Conservation (phyloP, 2,113 vertebrate genomes). For the Paradisaea rubra region DNA sequence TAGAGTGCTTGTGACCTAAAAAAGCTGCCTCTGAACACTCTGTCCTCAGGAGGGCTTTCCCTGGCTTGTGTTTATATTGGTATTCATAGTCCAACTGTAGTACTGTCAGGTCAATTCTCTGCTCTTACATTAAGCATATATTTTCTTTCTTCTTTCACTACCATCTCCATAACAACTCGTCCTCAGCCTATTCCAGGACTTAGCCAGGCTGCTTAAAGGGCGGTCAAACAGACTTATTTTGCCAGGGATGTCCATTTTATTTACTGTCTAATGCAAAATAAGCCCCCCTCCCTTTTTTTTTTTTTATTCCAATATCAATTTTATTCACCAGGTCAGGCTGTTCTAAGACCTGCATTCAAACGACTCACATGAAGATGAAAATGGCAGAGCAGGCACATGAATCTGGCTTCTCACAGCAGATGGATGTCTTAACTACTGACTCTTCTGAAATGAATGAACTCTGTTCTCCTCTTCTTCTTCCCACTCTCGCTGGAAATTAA, state of each 20-base stretch:
- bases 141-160: background rate
- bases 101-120: background rate
- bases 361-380: background rate
- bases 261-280: background rate
- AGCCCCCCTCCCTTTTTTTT: accelerated
- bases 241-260: background rate
- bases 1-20: background rate
- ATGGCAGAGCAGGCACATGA: background rate
- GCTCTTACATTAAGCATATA: background rate
- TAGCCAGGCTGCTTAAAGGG: background rate
- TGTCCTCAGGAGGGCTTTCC: background rate
- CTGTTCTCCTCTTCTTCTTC: constrained; percentile 8
- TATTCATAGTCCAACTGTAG: background rate
- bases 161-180: background rate
- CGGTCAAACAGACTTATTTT: background rate
- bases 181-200: background rate
- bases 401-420: constrained; percentile 19
- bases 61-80: background rate
- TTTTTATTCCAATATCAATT: background rate
- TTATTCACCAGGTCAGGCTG: background rate
- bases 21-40: background rate
- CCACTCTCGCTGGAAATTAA: constrained; percentile 44
- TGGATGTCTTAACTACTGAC: constrained; percentile 45
- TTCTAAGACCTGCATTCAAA: background rate
- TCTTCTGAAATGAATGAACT: constrained; percentile 7